phyloP scores from a whole-genome alignment of 2,888 invertebrate genomes.

The Odontomyia ornata region DNA sequence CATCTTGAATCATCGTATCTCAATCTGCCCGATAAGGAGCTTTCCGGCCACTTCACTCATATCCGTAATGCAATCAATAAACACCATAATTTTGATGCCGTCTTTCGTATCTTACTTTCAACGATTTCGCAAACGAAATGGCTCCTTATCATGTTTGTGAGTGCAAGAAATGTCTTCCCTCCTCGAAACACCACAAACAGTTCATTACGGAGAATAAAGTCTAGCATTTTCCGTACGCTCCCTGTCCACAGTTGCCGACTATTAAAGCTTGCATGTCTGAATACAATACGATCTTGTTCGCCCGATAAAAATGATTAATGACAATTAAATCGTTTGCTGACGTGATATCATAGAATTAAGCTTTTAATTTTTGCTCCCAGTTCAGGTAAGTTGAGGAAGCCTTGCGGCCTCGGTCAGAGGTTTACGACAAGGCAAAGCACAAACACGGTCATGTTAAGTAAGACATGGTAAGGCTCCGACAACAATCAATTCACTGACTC shows the following conservation, averaged over 20 bases:
- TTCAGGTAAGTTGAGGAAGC: constrained; percentile 13
- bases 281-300: constrained; percentile 46
- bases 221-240: background rate
- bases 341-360: constrained; percentile 51
- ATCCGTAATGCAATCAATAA: constrained; percentile 25
- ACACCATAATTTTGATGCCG: constrained; percentile 11
- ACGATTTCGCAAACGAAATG: background rate
- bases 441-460: constrained; percentile 7
- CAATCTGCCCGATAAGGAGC: too few relatives aligned
- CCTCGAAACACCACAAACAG: background rate
- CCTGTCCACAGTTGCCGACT: background rate
- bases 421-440: background rate
- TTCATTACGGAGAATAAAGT: background rate
- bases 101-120: constrained; percentile 16
- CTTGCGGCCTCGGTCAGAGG: constrained; percentile 2
- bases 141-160: background rate
- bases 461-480: constrained; percentile 1
- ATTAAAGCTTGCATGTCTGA: constrained; percentile 49
- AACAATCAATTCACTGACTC: constrained; percentile 35
- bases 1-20: too few relatives aligned
- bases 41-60: background rate
- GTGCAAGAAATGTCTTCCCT: background rate
- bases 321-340: constrained; percentile 51
- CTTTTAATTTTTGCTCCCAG: constrained; percentile 47
- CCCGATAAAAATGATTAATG: constrained; percentile 51